Evolutionary conservation across 2,888 invertebrate species (phyloP).

Genomic region (Drosophila subquinaria): DNA sequence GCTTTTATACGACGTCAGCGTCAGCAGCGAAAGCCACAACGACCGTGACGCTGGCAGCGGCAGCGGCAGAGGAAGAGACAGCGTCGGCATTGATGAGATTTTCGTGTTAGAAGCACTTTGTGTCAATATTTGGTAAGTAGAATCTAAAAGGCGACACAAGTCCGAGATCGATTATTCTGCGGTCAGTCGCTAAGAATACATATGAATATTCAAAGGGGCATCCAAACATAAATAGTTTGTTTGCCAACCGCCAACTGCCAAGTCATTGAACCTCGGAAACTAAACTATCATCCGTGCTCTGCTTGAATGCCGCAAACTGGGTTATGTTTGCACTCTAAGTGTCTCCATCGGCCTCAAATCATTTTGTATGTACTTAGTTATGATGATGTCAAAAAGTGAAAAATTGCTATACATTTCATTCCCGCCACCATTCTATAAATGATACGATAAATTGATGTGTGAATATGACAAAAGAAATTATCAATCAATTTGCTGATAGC

Average conservation of each 20-base stretch:
- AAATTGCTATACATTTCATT: conserved; percentile 32
- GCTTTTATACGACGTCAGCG: conserved; percentile 62
- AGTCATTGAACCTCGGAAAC: conserved; percentile 65
- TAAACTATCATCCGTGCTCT: conserved; percentile 23
- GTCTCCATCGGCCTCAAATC: conserved; percentile 15
- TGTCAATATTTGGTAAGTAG: conserved; percentile 74
- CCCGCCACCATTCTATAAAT: background rate
- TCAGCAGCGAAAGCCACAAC: conserved; percentile 8
- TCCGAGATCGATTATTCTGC: conserved; percentile 15
- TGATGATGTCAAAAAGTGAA: conserved; percentile 71
- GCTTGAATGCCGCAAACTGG: conserved; percentile 58
- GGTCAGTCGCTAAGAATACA: conserved; percentile 18
- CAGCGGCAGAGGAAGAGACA: background rate
- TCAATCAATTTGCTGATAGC: conserved; percentile 52
- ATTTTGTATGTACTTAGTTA: conserved; percentile 5
- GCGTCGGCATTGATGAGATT: conserved; percentile 70
- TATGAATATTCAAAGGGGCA: conserved; percentile 43
- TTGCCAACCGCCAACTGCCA: conserved; percentile 17
- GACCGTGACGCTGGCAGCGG: conserved; percentile 13
- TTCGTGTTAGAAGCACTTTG: conserved; percentile 69
- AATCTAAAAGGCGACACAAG: conserved; percentile 31
- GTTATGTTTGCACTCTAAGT: conserved; percentile 66
- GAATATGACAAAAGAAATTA: conserved; percentile 52
- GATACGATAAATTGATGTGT: conserved; percentile 44
- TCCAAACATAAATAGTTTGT: conserved; percentile 3